A percentile compares a stretch with the other conserved stretches of the same genome.
Evolutionary conservation across 1,140 invertebrate species (phyloP).

Genomic region (Parapsyche elsis): DNA sequence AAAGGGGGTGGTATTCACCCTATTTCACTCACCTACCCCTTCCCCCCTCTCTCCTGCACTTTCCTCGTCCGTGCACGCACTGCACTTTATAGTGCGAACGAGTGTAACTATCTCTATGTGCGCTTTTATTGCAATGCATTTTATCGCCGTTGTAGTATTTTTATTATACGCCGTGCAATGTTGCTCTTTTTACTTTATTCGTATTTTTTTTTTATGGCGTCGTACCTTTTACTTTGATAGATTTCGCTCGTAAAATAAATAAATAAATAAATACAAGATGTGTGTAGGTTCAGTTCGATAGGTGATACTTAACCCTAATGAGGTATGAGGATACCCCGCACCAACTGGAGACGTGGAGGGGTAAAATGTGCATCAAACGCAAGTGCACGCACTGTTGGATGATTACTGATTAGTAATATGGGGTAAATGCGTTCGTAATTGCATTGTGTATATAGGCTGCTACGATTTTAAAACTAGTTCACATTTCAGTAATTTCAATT

Average conservation of each 20-base stretch:
- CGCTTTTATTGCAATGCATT: too few relatives aligned
- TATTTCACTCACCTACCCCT: conserved; percentile 38
- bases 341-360: background rate
- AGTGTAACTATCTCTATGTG: background rate
- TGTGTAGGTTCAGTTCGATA: too few relatives aligned
- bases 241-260: too few relatives aligned
- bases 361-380: background rate
- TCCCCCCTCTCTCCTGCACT: conserved; percentile 54
- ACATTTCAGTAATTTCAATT: too few relatives aligned
- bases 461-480: too few relatives aligned
- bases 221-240: too few relatives aligned
- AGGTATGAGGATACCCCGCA: background rate
- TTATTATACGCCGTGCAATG: too few relatives aligned
- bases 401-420: background rate
- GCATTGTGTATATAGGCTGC: too few relatives aligned
- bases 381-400: background rate
- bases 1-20: background rate
- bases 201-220: too few relatives aligned
- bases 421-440: background rate
- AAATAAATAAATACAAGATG: too few relatives aligned
- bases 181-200: too few relatives aligned
- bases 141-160: too few relatives aligned
- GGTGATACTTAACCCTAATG: background rate
- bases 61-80: conserved; percentile 31
- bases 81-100: conserved; percentile 19